Percentiles rank a stretch among this genome's conserved stretches.
phyloP scores from a whole-genome alignment of 2,888 invertebrate species.

The Perizoma affinitatum region DNA sequence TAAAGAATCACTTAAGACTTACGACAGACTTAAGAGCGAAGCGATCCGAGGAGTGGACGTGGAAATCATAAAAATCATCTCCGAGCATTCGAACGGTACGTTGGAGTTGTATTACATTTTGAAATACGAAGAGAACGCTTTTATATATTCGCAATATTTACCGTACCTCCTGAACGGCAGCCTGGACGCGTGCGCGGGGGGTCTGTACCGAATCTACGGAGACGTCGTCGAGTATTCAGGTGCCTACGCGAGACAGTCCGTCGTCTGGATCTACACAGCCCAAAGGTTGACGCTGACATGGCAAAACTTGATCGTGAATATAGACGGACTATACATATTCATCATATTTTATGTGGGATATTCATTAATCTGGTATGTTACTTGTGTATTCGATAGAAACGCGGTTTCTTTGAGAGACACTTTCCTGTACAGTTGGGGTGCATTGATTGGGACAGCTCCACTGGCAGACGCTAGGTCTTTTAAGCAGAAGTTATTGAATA shows the following conservation, averaged over 20 bases:
- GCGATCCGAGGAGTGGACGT: slow-evolving; percentile 55
- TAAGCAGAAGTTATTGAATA: slow-evolving; percentile 65
- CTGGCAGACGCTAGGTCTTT: slow-evolving; percentile 53
- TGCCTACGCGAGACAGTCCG: slow-evolving; percentile 55
- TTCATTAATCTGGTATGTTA: slow-evolving; percentile 52
- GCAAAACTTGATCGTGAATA: slow-evolving; percentile 55
- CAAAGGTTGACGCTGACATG: slow-evolving; percentile 58
- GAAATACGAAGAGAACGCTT: slow-evolving; percentile 50
- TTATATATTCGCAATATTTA: slow-evolving; percentile 45
- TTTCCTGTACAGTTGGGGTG: slow-evolving; percentile 61
- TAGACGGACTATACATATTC: slow-evolving; percentile 60
- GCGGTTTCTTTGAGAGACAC: slow-evolving; percentile 47
- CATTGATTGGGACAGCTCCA: slow-evolving; percentile 56
- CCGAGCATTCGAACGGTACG: slow-evolving; percentile 58
- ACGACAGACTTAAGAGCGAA: slow-evolving; percentile 47
- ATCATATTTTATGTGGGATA: slow-evolving; percentile 59
- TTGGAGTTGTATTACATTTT: slow-evolving; percentile 53
- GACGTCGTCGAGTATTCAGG: slow-evolving; percentile 67
- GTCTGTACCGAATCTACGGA: slow-evolving; percentile 62
- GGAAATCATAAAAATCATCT: slow-evolving; percentile 63
- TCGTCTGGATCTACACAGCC: slow-evolving; percentile 62
- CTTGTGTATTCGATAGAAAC: slow-evolving; percentile 51
- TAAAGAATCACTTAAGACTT: slow-evolving; percentile 43
- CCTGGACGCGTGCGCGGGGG: slow-evolving; percentile 65
- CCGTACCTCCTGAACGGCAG: slow-evolving; percentile 59